Base-by-base conservation (phyloP, 2,888 invertebrate genomes). In the Metalampra italica region DNA sequence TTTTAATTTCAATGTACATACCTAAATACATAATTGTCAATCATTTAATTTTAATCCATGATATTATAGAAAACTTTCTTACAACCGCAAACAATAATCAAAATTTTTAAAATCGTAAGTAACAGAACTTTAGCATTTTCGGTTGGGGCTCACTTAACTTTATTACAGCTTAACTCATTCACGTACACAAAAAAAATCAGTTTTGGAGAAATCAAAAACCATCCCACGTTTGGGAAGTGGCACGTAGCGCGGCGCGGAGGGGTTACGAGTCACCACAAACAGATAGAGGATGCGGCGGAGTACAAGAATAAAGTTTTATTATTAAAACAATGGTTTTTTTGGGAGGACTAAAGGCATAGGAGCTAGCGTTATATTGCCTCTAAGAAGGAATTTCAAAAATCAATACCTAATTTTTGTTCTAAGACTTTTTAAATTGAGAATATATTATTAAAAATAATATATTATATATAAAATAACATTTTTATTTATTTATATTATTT, bases 221-320 rank as follows among this genome's bases (percentile, higher is more conserved):
- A 61, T 73, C 74, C 78, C 79, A 81, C 82, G 81, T 77, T 54
- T 59, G 59, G 13, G 8, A 46, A 45, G 50, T 29, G 15, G 22
- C 29, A 29, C 29, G 29, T 29, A 50, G 43, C 7, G 22, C 38
- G 39, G 47, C 36, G 15, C 9, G 36, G 15, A 13, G 7, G 15
- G 15, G 60, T 68, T 68, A 66, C 67, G 67, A 68, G 62, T 57
- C 50, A 62, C 59, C 55, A 64, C 62, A 67, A 66, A n/a, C n/a
- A 67, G 61, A 64, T 60, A 47, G 60, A 64, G 69, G 71, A 75
- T 68, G 71, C 71, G 70, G 75, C 64, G 73, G 66, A 65, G 61
- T 62, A 64, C 66, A 69, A 64, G 78, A 71, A 75, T 72, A 75
- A 76, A 82, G 76, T 83, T 79, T 82, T 82, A 77, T 76, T 68